These are phyloP conservation scores for Sarotherodon lohbergeri DNA, from an alignment of 2,113 vertebrate genomes.

Conservation along the genomic window DNA sequence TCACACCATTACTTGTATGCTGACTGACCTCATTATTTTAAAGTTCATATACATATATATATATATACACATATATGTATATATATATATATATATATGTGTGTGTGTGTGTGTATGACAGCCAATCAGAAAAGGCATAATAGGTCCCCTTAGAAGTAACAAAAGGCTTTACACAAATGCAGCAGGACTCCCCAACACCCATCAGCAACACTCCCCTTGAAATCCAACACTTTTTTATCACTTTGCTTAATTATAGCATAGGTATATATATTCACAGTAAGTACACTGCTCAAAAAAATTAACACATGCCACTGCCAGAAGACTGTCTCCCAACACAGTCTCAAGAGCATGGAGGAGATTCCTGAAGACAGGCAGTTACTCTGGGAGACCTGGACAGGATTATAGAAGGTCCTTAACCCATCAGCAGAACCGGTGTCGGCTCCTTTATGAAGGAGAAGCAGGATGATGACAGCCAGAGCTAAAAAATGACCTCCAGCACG, in stretches of 20 bases:
- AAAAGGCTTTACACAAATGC: not conserved
- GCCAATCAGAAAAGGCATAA: not conserved
- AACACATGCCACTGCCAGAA: not conserved
- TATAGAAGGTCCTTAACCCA: not conserved
- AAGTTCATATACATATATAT: not conserved
- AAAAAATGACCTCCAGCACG: not conserved
- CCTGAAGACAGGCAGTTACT: not conserved
- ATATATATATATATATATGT: no score
- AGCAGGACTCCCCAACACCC: not conserved
- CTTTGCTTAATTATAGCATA: not conserved
- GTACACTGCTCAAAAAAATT: not conserved
- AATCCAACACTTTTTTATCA: not conserved
- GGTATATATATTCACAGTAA: not conserved
- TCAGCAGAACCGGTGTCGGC: not conserved
- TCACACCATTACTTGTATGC: not conserved
- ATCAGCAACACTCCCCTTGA: not conserved
- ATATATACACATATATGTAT: no score
- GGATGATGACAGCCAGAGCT: not conserved
- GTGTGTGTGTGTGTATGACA: not conserved
- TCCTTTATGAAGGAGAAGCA: not conserved
- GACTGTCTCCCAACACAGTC: not conserved
- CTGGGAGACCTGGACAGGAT: not conserved
- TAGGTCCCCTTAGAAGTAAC: not conserved
- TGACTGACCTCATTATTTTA: not conserved
- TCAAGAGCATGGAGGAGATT: not conserved